Base-by-base conservation (phyloP, 2,888 invertebrate species). In the Protonemura montana region DNA sequence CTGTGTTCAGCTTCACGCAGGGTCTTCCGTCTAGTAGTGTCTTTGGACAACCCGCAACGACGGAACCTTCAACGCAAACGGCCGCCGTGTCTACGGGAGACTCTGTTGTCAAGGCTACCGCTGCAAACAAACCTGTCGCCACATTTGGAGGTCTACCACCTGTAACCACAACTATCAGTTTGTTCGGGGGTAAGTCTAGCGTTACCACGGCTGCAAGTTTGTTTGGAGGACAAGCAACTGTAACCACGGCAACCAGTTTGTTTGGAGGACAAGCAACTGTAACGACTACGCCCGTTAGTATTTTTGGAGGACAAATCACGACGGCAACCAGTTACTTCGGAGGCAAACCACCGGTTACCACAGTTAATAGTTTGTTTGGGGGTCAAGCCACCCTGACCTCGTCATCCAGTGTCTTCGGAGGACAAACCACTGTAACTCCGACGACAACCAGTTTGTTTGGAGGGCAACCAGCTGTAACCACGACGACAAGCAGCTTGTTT, bases 401-500 rank as follows among this genome's bases (percentile, higher is more conserved):
- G 2, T 25, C 78, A 78, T 13, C 78, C 78, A 78, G 78, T 78
- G 5, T 78, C 26, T 78, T 78, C 16, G 78, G 78, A 6, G 27
- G 29, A 78, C 10, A 88, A n/a, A 13, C 85, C 5, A 29, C 76
- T 0, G 10, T 28, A 26, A 41, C 86, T 3, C 6, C 76, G 13
- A 29, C 26, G 76, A 6, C 76, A 42, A 76, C 76, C 21, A n/a
- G 26, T 30, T 84, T 80, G 26, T 87, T 86, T 35, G 76, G 85
- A 85, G 35, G 5, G 5, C 35, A 35, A 10, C 3, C 35, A 6
- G 35, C 85, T 86, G 84, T 76, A 85, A 28, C 86, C 0, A n/a
- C 87, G 16, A 76, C 77, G 76, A n/a, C 76, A 78, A 59, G 41
- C n/a, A 59, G 41, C n/a, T 81, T 87, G 27, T 88, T 88, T 82